Conservation (phyloP, 2,888 invertebrate species). For the Neoascia interrupta region DNA sequence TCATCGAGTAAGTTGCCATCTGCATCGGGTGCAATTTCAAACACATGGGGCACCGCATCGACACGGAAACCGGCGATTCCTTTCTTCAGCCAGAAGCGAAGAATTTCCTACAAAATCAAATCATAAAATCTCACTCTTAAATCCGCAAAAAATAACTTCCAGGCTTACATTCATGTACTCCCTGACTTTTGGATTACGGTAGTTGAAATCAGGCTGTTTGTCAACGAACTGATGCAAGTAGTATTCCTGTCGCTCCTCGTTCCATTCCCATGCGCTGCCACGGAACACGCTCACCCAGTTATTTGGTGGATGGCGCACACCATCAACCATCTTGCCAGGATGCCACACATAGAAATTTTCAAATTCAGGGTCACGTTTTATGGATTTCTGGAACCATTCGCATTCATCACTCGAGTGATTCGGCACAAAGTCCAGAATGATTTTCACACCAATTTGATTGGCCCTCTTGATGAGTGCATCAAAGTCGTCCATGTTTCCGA, state of each 20-base stretch:
- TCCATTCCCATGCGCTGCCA: constrained; percentile 85
- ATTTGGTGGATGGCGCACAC: constrained; percentile 82
- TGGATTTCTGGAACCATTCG: constrained; percentile 90
- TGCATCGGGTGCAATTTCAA: constrained; percentile 73
- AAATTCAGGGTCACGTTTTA: constrained; percentile 82
- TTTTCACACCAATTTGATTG: constrained; percentile 81
- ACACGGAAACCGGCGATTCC: constrained; percentile 91
- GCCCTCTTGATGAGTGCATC: constrained; percentile 82
- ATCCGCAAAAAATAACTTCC: constrained; percentile 43
- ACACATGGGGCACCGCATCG: constrained; percentile 82
- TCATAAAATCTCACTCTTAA: neutral
- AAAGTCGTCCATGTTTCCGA: constrained; percentile 87
- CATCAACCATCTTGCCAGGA: constrained; percentile 79
- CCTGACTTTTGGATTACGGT: constrained; percentile 80
- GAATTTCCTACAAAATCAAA: constrained; percentile 79
- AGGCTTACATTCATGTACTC: constrained; percentile 79
- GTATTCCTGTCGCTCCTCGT: constrained; percentile 81
- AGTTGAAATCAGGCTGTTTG: constrained; percentile 86
- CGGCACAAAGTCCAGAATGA: constrained; percentile 86
- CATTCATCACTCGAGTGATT: constrained; percentile 90
- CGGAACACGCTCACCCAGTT: constrained; percentile 84
- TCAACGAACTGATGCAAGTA: constrained; percentile 84
- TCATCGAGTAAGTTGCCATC: constrained; percentile 80
- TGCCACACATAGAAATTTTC: constrained; percentile 90
- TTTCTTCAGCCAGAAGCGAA: constrained; percentile 88